These are phyloP conservation scores for Noctuana brunneofusca DNA, from an alignment of 2,888 invertebrate genomes.

Conservation along the genomic window DNA sequence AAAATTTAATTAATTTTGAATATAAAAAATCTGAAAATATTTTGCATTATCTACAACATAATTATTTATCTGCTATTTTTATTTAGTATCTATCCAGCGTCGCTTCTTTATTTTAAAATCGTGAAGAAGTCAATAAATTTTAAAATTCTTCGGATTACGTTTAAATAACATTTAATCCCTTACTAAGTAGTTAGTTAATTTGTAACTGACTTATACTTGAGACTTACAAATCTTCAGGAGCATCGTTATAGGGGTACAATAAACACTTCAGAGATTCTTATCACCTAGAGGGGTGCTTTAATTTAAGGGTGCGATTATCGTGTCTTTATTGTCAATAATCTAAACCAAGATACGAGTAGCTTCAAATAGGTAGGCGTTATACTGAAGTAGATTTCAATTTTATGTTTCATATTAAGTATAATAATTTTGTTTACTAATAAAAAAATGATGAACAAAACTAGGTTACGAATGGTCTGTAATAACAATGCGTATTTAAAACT, in stretches of 20 bases:
- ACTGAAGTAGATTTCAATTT: not conserved
- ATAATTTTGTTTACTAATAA: no score
- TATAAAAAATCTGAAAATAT: no score
- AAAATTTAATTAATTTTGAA: no score
- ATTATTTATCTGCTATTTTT: no score
- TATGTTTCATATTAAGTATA: not conserved
- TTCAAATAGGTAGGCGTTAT: not conserved
- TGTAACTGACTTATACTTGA: slow-evolving; percentile 1
- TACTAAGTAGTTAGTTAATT: not conserved
- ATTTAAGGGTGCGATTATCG: slow-evolving; percentile 17
- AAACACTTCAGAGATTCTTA: slow-evolving; percentile 22
- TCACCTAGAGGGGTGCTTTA: slow-evolving; percentile 14
- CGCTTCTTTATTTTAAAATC: no score
- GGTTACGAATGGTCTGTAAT: no score
- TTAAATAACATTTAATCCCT: not conserved
- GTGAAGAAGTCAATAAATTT: not conserved
- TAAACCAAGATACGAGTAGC: slow-evolving; percentile 9
- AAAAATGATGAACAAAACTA: no score
- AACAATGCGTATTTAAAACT: no score
- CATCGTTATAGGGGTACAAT: slow-evolving; percentile 11
- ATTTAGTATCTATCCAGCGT: no score
- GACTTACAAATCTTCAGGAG: not conserved
- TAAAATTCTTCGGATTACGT: not conserved
- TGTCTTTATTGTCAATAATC: slow-evolving; percentile 12
- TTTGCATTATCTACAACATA: no score